Base-by-base conservation (phyloP, 2,113 vertebrate genomes). In the Saimiri boliviensis region DNA sequence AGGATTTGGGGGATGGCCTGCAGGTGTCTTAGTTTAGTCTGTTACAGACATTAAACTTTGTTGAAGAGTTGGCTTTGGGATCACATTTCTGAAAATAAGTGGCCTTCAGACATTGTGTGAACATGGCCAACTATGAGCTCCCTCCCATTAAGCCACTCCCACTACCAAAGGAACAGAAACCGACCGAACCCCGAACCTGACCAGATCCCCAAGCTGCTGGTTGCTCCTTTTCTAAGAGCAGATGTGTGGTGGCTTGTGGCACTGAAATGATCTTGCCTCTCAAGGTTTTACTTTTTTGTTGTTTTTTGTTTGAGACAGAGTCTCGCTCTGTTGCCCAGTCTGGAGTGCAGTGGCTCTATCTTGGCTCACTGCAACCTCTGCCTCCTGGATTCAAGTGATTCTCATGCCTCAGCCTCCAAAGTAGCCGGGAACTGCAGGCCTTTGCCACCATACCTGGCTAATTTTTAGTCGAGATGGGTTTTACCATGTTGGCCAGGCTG, bases 31-130 rank as follows among this genome's bases (percentile, higher is more conserved):
- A 8, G 68, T 14, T 25, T 17, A 47, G 25, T 25, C 8, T 79
- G 1, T 9, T 21, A 17, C 30, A 23, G 8, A 11, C 1, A 0
- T 1, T 23, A 20, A 35, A n/a, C 19, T 45, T 58, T 74, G n/a
- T 32, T n/a, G 5, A 58, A 71, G 25, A 58, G 32, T 71, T 8
- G 42, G 25, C 58, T 58, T 73, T 47, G 63, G 86, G 42, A 20
- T 71, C 9, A 54, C 37, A 83, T 60, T 66, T 88, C 21, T 83
- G 17, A 71, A 68, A 19, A 68, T 68, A 68, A 47, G 66, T n/a
- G 23, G 73, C 40, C 12, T 47, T 90, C 45, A 71, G 85, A 54
- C 42, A 8, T 1, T 35, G 52, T 73, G 9, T 73, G 81, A 93
- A 81, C 14, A 0, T 58, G 30, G n/a, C 30, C 40, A 27, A 58